phyloP scores from a whole-genome alignment of 2,888 invertebrate species.

The Xylota sylvarum region DNA sequence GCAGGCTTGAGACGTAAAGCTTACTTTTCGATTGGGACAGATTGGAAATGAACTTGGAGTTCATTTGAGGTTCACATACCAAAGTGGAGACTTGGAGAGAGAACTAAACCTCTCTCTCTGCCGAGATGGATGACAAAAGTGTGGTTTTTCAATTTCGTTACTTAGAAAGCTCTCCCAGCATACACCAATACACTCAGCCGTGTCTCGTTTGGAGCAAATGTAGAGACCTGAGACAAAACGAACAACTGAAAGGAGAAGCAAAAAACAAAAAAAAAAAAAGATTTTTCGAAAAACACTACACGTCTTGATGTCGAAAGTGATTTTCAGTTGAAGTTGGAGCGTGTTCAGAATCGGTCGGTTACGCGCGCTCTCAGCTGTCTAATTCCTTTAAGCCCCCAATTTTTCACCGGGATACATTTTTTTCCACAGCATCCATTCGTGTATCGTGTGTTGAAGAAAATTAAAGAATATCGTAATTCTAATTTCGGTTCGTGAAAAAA shows the following conservation, averaged over 20 bases:
- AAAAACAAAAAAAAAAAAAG: slow-evolving; percentile 25
- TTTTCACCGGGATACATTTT: slow-evolving; percentile 67
- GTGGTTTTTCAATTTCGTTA: slow-evolving; percentile 25
- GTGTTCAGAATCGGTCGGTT: slow-evolving; percentile 80
- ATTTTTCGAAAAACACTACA: slow-evolving; percentile 60
- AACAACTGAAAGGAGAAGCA: slow-evolving; percentile 39
- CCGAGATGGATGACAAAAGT: slow-evolving; percentile 4
- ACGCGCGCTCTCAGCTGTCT: slow-evolving; percentile 76
- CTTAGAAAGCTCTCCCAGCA: slow-evolving; percentile 42
- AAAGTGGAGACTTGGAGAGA: slow-evolving; percentile 28
- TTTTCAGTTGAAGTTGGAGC: slow-evolving; percentile 81
- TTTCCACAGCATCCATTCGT: slow-evolving; percentile 27
- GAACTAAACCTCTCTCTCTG: slow-evolving; percentile 36
- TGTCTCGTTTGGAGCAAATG: background rate
- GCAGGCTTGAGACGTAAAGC: background rate
- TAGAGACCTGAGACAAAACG: slow-evolving; percentile 56
- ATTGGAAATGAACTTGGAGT: background rate
- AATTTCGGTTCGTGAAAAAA: background rate
- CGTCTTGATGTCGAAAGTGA: slow-evolving; percentile 72
- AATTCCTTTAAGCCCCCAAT: slow-evolving; percentile 43
- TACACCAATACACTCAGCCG: background rate
- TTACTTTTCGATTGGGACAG: background rate
- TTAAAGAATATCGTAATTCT: background rate
- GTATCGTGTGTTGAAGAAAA: slow-evolving; percentile 28
- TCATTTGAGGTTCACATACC: background rate